phyloP scores from a whole-genome alignment of 2,888 invertebrate genomes.

The Nemapogon koenigi region DNA sequence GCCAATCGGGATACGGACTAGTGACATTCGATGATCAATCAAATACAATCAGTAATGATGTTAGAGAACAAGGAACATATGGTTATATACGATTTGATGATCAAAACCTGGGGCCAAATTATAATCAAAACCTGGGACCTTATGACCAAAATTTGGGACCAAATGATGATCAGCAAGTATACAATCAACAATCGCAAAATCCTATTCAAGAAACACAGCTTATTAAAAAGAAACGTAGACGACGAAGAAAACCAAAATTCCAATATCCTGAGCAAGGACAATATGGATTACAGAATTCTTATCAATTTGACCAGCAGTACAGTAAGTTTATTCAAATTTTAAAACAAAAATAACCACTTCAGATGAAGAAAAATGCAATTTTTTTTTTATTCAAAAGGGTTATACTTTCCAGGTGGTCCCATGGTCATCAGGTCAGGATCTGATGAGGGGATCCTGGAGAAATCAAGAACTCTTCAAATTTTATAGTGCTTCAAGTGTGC shows the following conservation, averaged over 20 bases:
- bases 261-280: constrained; percentile 12
- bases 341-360: too few species aligned
- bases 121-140: not conserved
- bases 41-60: not conserved
- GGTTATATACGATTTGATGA: constrained; percentile 11
- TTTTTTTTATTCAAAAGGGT: too few species aligned
- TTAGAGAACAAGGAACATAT: constrained; percentile 2
- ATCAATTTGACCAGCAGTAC: too few species aligned
- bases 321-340: too few species aligned
- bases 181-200: not conserved
- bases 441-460: too few species aligned
- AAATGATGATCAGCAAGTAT: not conserved
- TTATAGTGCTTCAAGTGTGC: too few species aligned
- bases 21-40: constrained; percentile 20
- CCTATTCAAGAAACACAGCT: not conserved
- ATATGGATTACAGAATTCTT: constrained; percentile 7
- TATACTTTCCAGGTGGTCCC: too few species aligned
- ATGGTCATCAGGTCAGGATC: too few species aligned
- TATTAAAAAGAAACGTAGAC: constrained; percentile 25
- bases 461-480: too few species aligned
- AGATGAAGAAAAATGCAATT: too few species aligned
- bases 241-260: constrained; percentile 25
- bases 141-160: not conserved
- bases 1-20: constrained; percentile 17
- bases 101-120: constrained; percentile 1